A percentile compares a stretch with the other conserved stretches of the same genome.
Conservation (phyloP, 2,888 invertebrate species). For the Geophilus truncorum region DNA sequence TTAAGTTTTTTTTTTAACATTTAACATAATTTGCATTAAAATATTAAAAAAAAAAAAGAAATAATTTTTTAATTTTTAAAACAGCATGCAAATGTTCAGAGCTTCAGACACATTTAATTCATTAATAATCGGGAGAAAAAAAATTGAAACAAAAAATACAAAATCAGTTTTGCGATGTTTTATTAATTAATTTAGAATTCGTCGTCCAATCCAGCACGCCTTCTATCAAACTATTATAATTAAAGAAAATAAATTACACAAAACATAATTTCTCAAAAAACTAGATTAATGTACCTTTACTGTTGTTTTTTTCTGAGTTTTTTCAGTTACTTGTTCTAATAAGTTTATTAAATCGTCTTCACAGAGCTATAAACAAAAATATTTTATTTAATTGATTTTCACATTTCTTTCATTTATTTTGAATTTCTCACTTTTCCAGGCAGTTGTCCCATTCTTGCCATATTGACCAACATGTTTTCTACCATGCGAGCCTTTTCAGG, state of each 20-base stretch:
- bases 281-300: neutral
- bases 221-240: neutral
- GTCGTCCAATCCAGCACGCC: neutral
- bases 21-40: too few relatives aligned
- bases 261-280: neutral
- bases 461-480: conserved; percentile 86
- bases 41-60: too few relatives aligned
- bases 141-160: neutral
- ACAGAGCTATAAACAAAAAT: neutral
- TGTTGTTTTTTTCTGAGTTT: conserved; percentile 14
- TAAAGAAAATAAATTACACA: neutral
- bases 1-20: too few relatives aligned
- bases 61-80: too few relatives aligned
- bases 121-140: neutral
- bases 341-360: conserved; percentile 5
- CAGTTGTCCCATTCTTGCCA: conserved; percentile 90
- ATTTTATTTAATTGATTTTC: neutral
- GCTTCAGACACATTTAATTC: neutral
- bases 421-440: conserved; percentile 57
- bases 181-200: neutral
- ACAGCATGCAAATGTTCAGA: too few relatives aligned
- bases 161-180: neutral
- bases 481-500: conserved; percentile 95
- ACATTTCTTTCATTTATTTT: neutral
- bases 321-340: conserved; percentile 10